A percentile compares a stretch with the other conserved stretches of the same genome.
Evolutionary conservation across 1,140 invertebrate genomes (phyloP).

Genomic region (Reticulitermes speratus): DNA sequence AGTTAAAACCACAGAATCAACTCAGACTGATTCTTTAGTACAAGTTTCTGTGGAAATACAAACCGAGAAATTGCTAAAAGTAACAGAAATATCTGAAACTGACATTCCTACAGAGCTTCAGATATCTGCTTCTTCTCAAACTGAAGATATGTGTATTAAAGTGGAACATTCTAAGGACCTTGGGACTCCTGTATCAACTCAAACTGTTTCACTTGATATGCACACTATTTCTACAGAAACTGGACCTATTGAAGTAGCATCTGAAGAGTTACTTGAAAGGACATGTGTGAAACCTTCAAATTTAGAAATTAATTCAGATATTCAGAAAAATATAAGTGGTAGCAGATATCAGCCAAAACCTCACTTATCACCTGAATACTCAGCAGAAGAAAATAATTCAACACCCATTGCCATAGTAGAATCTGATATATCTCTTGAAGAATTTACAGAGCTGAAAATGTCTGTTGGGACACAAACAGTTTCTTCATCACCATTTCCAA

Average conservation of each 20-base stretch:
- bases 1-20: background rate
- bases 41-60: background rate
- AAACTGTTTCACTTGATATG: background rate
- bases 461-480: slow-evolving; percentile 2
- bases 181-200: background rate
- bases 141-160: background rate
- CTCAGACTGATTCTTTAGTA: background rate
- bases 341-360: background rate
- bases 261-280: background rate
- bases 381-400: background rate
- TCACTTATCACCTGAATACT: background rate
- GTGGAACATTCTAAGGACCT: background rate
- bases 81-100: background rate
- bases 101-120: background rate
- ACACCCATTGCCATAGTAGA: background rate
- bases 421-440: background rate
- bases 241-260: background rate
- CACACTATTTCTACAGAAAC: background rate
- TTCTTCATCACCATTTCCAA: background rate
- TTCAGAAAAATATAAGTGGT: background rate
- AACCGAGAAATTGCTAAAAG: background rate
- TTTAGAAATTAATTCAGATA: background rate
- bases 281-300: background rate
- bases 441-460: background rate
- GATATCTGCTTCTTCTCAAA: background rate